Evolutionary conservation across 2,888 invertebrate species (phyloP).

Genomic region (Maniola hyperantus): DNA sequence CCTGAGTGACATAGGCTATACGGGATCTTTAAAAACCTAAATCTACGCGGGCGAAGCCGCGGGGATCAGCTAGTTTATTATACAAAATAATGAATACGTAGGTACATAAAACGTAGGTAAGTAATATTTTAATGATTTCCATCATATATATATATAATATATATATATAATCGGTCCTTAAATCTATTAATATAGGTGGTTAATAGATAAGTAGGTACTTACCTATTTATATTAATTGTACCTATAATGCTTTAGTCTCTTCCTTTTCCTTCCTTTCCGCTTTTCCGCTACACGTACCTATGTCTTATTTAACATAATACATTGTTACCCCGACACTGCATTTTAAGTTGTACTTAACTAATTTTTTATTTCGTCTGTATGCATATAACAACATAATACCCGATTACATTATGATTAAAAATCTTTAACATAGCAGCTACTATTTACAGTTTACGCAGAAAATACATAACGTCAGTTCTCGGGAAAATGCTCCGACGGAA

Average conservation of each 20-base stretch:
- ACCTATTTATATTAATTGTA: background rate
- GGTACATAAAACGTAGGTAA: too few relatives aligned
- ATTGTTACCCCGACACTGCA: constrained; percentile 1
- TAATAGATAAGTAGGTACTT: background rate
- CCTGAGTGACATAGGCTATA: too few relatives aligned
- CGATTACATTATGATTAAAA: background rate
- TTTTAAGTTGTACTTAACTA: constrained; percentile 3
- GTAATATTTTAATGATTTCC: too few relatives aligned
- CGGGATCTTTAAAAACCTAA: too few relatives aligned
- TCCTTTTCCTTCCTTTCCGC: too few relatives aligned
- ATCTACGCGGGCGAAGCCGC: too few relatives aligned
- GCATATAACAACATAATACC: background rate
- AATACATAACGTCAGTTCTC: constrained; percentile 18
- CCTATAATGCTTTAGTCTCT: background rate
- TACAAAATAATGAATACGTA: too few relatives aligned
- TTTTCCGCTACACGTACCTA: background rate
- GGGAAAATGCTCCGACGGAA: constrained; percentile 29
- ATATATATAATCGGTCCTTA: background rate
- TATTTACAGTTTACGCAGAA: background rate
- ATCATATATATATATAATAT: too few relatives aligned
- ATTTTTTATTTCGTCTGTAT: background rate
- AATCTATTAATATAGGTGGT: background rate
- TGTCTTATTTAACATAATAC: background rate
- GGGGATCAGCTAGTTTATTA: too few relatives aligned
- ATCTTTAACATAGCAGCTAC: background rate